phyloP scores from a whole-genome alignment of 2,113 vertebrate genomes.

The Procavia capensis region DNA sequence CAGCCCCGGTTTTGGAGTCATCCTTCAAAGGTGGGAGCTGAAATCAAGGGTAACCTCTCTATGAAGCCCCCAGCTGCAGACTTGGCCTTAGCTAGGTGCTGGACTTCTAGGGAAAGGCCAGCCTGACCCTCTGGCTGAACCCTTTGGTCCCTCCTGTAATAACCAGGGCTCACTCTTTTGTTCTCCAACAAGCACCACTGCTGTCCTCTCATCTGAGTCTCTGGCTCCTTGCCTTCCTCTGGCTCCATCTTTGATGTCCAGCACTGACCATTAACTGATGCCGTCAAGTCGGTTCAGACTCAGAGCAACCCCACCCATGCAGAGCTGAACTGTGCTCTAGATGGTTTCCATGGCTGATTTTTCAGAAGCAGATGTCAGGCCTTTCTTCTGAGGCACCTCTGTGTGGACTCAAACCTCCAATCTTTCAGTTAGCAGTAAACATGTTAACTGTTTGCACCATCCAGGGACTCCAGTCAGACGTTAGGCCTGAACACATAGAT shows the following conservation, averaged over 20 bases:
- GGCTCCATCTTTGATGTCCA: too few species aligned
- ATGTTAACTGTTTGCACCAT: neutral
- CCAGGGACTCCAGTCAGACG: neutral
- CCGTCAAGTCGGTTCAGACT: neutral
- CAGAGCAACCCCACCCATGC: neutral
- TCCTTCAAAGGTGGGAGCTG: slow-evolving; percentile 96
- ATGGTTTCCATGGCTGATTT: neutral
- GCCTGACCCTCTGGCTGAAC: too few species aligned
- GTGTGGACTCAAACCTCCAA: neutral
- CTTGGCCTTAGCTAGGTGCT: neutral
- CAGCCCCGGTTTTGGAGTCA: slow-evolving; percentile 96
- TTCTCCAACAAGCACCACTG: neutral
- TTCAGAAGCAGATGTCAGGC: neutral
- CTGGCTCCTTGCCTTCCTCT: neutral
- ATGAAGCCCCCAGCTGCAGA: neutral
- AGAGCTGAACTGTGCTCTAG: neutral
- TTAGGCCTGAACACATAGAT: neutral
- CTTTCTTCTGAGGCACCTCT: neutral
- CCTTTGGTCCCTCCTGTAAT: accelerated
- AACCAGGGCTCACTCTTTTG: neutral
- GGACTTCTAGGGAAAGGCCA: neutral
- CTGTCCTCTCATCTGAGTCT: neutral
- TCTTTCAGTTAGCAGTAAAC: neutral
- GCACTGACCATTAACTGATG: neutral
- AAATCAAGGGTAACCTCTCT: neutral